Evolutionary conservation across 1,140 invertebrate species (phyloP).

Genomic region (Lutraria rhynchaena): DNA sequence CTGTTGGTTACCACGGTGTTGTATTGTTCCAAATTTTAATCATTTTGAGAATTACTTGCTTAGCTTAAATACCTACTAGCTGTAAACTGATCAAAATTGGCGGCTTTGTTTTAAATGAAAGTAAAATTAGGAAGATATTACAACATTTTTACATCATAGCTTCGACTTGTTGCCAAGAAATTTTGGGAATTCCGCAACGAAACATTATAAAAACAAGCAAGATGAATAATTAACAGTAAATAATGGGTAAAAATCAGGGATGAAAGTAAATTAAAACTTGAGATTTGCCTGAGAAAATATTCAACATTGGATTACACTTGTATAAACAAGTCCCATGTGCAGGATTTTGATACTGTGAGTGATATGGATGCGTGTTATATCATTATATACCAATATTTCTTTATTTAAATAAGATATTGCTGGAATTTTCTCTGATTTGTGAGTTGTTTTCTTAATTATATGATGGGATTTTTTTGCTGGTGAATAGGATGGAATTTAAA

Average conservation of each 20-base stretch:
- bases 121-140: slow-evolving; percentile 14
- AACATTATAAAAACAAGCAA: slow-evolving; percentile 27
- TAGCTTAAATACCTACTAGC: slow-evolving; percentile 19
- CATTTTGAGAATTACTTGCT: not conserved
- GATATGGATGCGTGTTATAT: no score
- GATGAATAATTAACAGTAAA: slow-evolving; percentile 13
- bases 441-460: no score
- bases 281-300: slow-evolving; percentile 31
- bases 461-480: no score
- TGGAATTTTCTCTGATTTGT: no score
- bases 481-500: no score
- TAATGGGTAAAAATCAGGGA: slow-evolving; percentile 28
- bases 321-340: no score
- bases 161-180: slow-evolving; percentile 25
- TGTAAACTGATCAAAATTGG: slow-evolving; percentile 12
- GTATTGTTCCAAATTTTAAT: slow-evolving; percentile 37
- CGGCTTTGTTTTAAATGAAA: slow-evolving; percentile 23
- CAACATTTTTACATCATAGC: slow-evolving; percentile 12
- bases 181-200: slow-evolving; percentile 22
- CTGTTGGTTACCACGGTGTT: not conserved
- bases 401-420: no score
- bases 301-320: slow-evolving; percentile 19
- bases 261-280: slow-evolving; percentile 34
- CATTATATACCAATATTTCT: no score
- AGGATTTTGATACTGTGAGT: no score